Percentiles rank a stretch among this genome's conserved stretches.
phyloP scores from a whole-genome alignment of 2,888 invertebrate species.

The Entomobrya multifasciata region DNA sequence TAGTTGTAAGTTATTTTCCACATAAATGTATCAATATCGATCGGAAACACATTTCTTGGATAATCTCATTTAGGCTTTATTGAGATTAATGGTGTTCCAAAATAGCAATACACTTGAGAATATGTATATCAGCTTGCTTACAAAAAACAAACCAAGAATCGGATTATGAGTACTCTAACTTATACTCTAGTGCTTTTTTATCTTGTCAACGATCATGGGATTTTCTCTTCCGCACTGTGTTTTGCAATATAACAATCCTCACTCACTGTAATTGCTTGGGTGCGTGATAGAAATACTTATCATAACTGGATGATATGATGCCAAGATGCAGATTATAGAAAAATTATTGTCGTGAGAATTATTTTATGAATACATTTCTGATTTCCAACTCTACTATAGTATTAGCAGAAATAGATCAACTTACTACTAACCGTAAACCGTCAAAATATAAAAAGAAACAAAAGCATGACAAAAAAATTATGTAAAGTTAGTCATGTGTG shows the following conservation, averaged over 20 bases:
- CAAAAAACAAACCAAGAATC: not conserved
- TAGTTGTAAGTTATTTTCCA: slow-evolving; percentile 46
- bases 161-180: not conserved
- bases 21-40: slow-evolving; percentile 59
- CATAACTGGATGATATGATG: slow-evolving; percentile 8
- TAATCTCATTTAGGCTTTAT: slow-evolving; percentile 67
- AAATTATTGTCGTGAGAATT: too few species aligned
- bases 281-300: slow-evolving; percentile 59
- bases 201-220: not conserved
- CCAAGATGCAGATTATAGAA: not conserved
- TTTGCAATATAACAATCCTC: not conserved
- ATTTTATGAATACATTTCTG: too few species aligned
- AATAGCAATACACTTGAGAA: slow-evolving; percentile 5
- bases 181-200: not conserved
- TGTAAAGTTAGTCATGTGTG: too few species aligned
- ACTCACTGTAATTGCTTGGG: slow-evolving; percentile 39
- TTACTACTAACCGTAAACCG: too few species aligned
- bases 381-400: too few species aligned
- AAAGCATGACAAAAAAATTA: too few species aligned
- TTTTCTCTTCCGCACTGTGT: not conserved
- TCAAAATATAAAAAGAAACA: too few species aligned
- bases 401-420: too few species aligned
- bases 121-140: not conserved
- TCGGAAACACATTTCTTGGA: slow-evolving; percentile 53
- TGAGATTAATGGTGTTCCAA: slow-evolving; percentile 70